phyloP scores from a whole-genome alignment of 2,113 vertebrate genomes.

The Noctilio leporinus region DNA sequence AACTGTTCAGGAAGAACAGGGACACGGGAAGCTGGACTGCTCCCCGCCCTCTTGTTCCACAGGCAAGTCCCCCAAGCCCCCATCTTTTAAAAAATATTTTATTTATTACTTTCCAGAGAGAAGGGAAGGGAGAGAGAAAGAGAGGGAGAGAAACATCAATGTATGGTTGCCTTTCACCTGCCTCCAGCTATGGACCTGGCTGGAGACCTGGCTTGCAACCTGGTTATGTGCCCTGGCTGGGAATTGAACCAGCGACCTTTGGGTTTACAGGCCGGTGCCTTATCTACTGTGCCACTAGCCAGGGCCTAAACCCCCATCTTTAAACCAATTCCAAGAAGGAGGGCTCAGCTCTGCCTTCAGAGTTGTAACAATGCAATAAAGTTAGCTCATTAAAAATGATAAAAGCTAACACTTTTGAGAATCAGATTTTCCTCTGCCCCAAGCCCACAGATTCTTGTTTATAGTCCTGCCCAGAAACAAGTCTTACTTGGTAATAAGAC shows the following conservation, averaged over 20 bases:
- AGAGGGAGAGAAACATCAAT: no score
- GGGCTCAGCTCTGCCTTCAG: neutral
- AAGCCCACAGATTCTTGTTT: constrained; percentile 27
- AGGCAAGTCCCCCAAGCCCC: neutral
- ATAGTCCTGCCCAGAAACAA: neutral
- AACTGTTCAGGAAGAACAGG: constrained; percentile 2
- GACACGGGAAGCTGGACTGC: neutral
- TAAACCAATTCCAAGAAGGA: constrained; percentile 17
- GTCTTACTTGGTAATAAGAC: neutral
- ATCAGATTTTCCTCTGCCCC: neutral
- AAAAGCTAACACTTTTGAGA: constrained; percentile 23
- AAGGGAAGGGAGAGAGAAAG: no score
- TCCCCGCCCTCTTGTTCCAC: neutral
- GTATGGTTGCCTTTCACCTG: no score
- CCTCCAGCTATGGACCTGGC: no score
- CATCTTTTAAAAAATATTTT: no score
- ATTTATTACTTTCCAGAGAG: no score
- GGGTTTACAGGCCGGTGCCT: no score
- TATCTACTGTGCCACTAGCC: no score
- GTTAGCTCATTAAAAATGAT: constrained; percentile 28
- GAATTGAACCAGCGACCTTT: no score
- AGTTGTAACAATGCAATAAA: neutral
- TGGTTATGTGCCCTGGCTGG: no score
- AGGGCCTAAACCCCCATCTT: neutral
- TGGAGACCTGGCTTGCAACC: no score